Evolutionary conservation across 2,113 vertebrate genomes (phyloP).

Genomic region (Prietella phreatophila): DNA sequence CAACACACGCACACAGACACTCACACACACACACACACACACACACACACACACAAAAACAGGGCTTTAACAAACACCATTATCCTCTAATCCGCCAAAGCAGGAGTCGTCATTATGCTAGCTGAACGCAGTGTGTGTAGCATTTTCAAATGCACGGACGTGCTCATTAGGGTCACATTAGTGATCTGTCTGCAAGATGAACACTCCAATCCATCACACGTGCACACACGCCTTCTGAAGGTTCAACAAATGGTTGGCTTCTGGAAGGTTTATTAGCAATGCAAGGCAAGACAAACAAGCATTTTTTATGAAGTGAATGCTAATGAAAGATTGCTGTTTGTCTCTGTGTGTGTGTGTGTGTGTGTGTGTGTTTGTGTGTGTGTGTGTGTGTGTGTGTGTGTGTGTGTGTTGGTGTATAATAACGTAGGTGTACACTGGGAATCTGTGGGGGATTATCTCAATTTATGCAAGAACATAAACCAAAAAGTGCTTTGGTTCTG

Average conservation of each 20-base stretch:
- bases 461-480: background rate
- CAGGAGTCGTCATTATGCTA: constrained; percentile 3
- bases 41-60: background rate
- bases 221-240: background rate
- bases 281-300: background rate
- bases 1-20: background rate
- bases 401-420: background rate
- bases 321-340: background rate
- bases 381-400: background rate
- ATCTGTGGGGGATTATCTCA: background rate
- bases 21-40: background rate
- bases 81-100: constrained; percentile 4
- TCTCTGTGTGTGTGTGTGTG: background rate
- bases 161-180: constrained; percentile 23
- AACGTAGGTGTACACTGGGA: background rate
- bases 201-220: background rate
- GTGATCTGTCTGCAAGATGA: constrained; percentile 11
- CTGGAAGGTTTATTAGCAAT: constrained; percentile 2
- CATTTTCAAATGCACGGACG: background rate
- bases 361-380: background rate
- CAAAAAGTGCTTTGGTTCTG: background rate
- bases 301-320: background rate
- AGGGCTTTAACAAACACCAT: constrained; percentile 20
- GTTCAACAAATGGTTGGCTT: background rate
- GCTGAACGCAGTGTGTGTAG: constrained; percentile 16